Percentiles rank a stretch among this genome's conserved stretches.
These are phyloP conservation scores for Dromius quadrimaculatus DNA, from an alignment of 2,888 invertebrate genomes.

Conservation along the genomic window DNA sequence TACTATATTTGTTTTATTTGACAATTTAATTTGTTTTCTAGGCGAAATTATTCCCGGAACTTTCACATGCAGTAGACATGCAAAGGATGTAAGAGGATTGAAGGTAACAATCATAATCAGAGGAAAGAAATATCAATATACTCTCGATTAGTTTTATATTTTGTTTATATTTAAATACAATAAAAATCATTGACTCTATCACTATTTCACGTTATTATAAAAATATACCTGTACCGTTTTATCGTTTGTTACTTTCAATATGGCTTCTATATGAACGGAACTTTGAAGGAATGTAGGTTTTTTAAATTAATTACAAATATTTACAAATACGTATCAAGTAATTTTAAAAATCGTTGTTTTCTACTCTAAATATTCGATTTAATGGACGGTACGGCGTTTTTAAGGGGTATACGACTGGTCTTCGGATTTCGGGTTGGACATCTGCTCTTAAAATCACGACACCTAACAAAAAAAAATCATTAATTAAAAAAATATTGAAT, in stretches of 20 bases:
- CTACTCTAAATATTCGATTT: conserved; percentile 70
- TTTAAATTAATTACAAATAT: conserved; percentile 57
- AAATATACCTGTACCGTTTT: conserved; percentile 58
- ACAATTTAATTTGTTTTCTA: conserved; percentile 61
- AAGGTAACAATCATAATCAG: conserved; percentile 77
- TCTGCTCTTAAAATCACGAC: conserved; percentile 87
- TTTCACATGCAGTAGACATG: conserved; percentile 80
- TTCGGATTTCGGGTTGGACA: conserved; percentile 72
- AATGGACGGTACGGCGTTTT: conserved; percentile 62
- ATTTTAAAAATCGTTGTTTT: conserved; percentile 62
- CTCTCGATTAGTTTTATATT: conserved; percentile 70
- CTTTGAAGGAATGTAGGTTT: conserved; percentile 46
- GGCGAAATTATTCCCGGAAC: conserved; percentile 75
- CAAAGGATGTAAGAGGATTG: conserved; percentile 80
- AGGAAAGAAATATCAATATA: conserved; percentile 73
- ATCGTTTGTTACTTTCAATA: conserved; percentile 47
- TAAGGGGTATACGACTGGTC: conserved; percentile 50
- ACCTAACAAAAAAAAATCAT: conserved; percentile 66
- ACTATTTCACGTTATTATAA: conserved; percentile 54
- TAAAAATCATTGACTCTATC: conserved; percentile 56
- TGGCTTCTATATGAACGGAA: conserved; percentile 46
- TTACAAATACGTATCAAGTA: conserved; percentile 47
- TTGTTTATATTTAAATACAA: conserved; percentile 58
- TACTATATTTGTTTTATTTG: conserved; percentile 19
- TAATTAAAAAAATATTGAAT: neutral